Evolutionary conservation across 2,888 invertebrate genomes (phyloP).

Genomic region (Diploptera punctata): DNA sequence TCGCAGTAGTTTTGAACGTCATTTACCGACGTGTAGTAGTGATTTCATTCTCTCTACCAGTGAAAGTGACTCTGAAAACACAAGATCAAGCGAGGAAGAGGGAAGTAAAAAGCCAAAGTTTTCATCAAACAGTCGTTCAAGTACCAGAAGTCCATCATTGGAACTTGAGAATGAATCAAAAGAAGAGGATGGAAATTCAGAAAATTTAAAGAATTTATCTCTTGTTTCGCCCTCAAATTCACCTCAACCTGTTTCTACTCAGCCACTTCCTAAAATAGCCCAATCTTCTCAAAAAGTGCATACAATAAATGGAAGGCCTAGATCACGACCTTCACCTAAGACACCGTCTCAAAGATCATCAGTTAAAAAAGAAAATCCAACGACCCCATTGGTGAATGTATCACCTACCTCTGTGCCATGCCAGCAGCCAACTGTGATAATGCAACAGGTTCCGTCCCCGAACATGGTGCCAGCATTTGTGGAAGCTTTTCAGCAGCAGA

Average conservation of each 20-base stretch:
- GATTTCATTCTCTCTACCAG: conserved; percentile 77
- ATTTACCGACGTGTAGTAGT: conserved; percentile 69
- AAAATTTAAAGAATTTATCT: neutral
- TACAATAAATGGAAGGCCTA: conserved; percentile 17
- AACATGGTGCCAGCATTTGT: conserved; percentile 69
- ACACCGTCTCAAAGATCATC: neutral
- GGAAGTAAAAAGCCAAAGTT: conserved; percentile 4
- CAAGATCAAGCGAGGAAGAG: conserved; percentile 41
- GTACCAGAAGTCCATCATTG: neutral
- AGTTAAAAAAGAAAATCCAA: neutral
- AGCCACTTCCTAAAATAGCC: neutral
- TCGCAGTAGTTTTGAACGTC: conserved; percentile 80
- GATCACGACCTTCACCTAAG: neutral
- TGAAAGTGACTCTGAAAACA: conserved; percentile 79
- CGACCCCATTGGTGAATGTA: neutral
- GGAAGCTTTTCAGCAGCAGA: conserved; percentile 72
- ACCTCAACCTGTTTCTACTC: neutral
- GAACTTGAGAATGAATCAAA: neutral
- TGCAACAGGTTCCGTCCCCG: conserved; percentile 69
- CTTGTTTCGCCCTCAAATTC: neutral
- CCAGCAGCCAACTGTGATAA: conserved; percentile 65
- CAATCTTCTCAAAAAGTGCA: neutral
- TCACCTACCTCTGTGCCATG: neutral
- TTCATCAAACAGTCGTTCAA: neutral
- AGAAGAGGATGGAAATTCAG: neutral